Conservation (phyloP, 2,113 vertebrate species). For the Oxygymnocypris stewartii region DNA sequence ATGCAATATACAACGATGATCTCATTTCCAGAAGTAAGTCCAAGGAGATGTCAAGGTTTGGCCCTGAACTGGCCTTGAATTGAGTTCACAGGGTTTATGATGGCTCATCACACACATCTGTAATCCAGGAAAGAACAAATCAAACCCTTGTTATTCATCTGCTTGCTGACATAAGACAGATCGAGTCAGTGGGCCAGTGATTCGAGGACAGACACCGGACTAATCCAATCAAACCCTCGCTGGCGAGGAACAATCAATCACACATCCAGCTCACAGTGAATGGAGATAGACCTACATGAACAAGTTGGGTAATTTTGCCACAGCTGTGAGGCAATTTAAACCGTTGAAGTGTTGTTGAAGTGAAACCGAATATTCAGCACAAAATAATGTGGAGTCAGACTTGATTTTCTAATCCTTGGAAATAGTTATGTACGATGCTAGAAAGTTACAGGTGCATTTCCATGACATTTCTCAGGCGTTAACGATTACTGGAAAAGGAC, state of each 20-base stretch:
- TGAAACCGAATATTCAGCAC: not conserved
- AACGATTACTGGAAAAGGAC: not conserved
- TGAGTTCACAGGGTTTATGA: not conserved
- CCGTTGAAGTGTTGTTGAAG: not conserved
- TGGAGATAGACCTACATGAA: not conserved
- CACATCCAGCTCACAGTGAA: constrained; percentile 2
- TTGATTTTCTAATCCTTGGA: not conserved
- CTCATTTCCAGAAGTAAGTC: not conserved
- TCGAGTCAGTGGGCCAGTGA: constrained; percentile 20
- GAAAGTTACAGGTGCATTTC: not conserved
- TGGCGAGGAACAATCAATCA: not conserved
- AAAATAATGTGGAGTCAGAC: not conserved
- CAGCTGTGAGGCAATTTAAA: not conserved
- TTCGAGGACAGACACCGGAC: constrained; percentile 17
- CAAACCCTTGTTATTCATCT: constrained; percentile 19
- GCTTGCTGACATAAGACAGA: constrained; percentile 26
- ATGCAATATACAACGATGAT: not conserved
- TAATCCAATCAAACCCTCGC: constrained; percentile 37
- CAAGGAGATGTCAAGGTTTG: not conserved
- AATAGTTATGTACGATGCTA: not conserved
- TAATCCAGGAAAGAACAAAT: not conserved
- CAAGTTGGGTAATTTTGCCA: not conserved
- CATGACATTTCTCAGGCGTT: not conserved
- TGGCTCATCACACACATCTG: not conserved
- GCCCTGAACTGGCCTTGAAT: constrained; percentile 2